These are phyloP conservation scores for Mallotus villosus DNA, from an alignment of 2,797 vertebrate species.

Conservation along the genomic window DNA sequence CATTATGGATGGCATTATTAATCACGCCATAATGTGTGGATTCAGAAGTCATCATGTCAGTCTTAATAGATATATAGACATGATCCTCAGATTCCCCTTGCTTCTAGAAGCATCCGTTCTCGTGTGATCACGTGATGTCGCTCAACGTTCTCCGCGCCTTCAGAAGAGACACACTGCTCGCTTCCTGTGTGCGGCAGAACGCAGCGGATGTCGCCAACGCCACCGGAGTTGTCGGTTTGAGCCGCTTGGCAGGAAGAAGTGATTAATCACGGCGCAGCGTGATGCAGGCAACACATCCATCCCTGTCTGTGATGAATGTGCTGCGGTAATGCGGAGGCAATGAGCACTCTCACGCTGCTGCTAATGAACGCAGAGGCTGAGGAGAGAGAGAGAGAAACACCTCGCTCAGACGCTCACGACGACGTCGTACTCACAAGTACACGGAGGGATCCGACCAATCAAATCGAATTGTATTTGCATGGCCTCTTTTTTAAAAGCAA, in stretches of 20 bases:
- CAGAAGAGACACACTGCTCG: slow-evolving; percentile 13
- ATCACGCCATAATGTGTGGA: not conserved
- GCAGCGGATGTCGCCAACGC: slow-evolving; percentile 35
- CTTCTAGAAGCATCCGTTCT: slow-evolving; percentile 30
- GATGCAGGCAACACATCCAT: slow-evolving; percentile 62
- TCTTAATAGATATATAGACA: not conserved
- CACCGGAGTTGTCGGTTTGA: slow-evolving; percentile 52
- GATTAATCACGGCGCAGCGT: slow-evolving; percentile 56
- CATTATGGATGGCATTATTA: not conserved
- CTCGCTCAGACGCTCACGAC: not conserved
- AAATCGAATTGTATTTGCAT: too few species aligned
- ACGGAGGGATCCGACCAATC: too few species aligned
- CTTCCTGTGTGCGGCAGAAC: slow-evolving; percentile 3
- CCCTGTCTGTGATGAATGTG: slow-evolving; percentile 50
- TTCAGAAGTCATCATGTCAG: too few species aligned
- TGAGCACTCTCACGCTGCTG: slow-evolving; percentile 32
- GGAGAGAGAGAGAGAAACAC: not conserved
- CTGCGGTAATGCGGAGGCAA: slow-evolving; percentile 43
- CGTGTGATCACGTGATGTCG: slow-evolving; percentile 28
- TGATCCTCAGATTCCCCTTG: not conserved
- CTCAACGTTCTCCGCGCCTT: slow-evolving; percentile 15
- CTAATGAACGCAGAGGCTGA: slow-evolving; percentile 30
- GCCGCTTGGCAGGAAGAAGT: slow-evolving; percentile 55
- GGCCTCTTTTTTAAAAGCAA: too few species aligned
- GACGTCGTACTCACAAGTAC: not conserved